These are phyloP conservation scores for Dendronephthya gigantea DNA, from an alignment of 64 coral and sea anemone genomes.

Conservation along the genomic window DNA sequence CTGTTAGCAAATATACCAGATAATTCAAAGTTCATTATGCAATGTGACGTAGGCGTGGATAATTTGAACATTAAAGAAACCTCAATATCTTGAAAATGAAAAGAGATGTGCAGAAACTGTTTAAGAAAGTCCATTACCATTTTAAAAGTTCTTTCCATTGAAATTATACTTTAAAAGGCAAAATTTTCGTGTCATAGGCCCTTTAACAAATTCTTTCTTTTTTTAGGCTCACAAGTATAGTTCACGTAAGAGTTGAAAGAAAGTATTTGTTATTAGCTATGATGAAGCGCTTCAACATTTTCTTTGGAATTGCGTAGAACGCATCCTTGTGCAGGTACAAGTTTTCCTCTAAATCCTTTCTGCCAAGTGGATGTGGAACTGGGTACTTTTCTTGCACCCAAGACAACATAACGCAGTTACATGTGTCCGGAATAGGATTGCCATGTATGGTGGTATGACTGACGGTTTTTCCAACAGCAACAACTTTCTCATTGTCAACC, in stretches of 20 bases:
- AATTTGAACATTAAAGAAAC: no score
- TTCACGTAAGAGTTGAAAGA: background rate
- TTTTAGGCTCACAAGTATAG: background rate
- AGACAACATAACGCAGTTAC: background rate
- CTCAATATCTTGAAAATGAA: no score
- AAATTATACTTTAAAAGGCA: no score
- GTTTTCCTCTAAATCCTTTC: constrained; percentile 10
- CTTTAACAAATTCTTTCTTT: background rate
- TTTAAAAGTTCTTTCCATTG: no score
- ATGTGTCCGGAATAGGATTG: constrained; percentile 8
- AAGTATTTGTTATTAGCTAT: background rate
- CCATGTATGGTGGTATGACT: background rate
- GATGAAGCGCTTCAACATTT: background rate
- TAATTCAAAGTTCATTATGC: no score
- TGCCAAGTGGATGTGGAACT: background rate
- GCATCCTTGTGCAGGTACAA: background rate
- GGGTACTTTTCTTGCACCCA: constrained; percentile 11
- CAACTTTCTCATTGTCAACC: background rate
- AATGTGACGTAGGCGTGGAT: no score
- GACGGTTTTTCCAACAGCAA: background rate
- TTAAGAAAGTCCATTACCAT: no score
- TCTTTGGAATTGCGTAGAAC: background rate
- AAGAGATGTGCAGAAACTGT: no score
- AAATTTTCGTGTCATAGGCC: no score
- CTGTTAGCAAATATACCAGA: no score